Evolutionary conservation across 1,140 invertebrate genomes (phyloP), one percentile per base, ranked within the genome.

Genomic region (Drosophila sucinea): DNA sequence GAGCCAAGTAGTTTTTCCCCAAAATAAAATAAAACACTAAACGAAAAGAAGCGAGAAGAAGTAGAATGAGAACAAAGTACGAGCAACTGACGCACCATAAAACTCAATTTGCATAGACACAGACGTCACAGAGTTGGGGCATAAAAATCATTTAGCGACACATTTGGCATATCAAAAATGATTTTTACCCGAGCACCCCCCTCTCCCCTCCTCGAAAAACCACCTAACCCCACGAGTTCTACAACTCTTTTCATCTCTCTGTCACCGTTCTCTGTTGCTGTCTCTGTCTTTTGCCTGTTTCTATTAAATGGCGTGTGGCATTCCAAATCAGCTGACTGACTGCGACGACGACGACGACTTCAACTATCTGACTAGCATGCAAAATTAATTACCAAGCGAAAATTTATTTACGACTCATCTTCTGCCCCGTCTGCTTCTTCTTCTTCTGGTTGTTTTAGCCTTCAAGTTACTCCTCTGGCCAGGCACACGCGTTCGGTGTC

Each of bases 121-220:
- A 40, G 30, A 17, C 60, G 30, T 56, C 51, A 63, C 60, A 74
- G 51, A 44, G 44, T 51, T 51, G 44, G 44, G 38, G 58, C 78
- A 87, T 81, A 79, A 82, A 81, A 79, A 87, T 74, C 76, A 87
- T 86, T 87, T 79, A 83, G 83, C 83, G 79, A 86, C 83, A 87
- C 83, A 87, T 87, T 86, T 82, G 79, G 83, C 83, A 86, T 86
- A 87, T 83, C 79, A 87, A 86, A 75, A 83, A 69, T 58, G 63
- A 67, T 27, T 70, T 44, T 73, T 3, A 0, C 35, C 35, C 0
- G 0, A 10, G 8, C 2, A 1, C 7, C 23, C 23, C 44, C 23
- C 25, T 1, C 8, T 27, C 7, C 4, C n/a, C 38, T 1, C 23
- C n/a, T n/a, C 25, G 10, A 2, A 1, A 35, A 35, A 8, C 35